Percentiles rank a stretch among this genome's conserved stretches.
phyloP scores from a whole-genome alignment of 1,140 invertebrate genomes.

The Lordiphosa mommai region DNA sequence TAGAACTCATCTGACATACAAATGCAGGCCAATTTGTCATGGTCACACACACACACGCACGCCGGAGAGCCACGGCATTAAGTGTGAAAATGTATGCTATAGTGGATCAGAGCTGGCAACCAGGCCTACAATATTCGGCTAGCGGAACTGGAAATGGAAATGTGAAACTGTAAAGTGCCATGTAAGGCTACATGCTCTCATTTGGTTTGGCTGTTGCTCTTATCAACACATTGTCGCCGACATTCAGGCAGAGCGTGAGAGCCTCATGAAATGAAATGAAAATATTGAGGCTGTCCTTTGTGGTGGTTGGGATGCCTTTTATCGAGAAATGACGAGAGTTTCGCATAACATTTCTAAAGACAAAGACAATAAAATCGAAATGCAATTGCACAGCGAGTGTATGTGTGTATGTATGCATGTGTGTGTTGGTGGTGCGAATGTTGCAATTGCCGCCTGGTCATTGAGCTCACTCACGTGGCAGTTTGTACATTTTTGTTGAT shows the following conservation, averaged over 20 bases:
- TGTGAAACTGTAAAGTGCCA: conserved; percentile 31
- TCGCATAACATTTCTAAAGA: conserved; percentile 59
- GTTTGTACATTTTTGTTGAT: conserved; percentile 69
- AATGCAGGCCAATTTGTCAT: conserved; percentile 52
- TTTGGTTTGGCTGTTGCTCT: conserved; percentile 31
- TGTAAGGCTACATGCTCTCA: conserved; percentile 19
- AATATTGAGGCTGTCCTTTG: conserved; percentile 69
- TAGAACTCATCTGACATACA: conserved; percentile 22
- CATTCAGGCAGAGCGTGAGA: conserved; percentile 4
- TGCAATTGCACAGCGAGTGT: conserved; percentile 45
- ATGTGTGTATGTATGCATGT: background rate
- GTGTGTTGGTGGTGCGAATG: too few relatives aligned
- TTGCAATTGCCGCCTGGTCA: conserved; percentile 17
- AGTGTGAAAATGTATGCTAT: conserved; percentile 45
- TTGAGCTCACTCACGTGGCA: conserved; percentile 32
- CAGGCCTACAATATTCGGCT: conserved; percentile 20
- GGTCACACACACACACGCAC: conserved; percentile 19
- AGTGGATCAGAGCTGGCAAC: conserved; percentile 33
- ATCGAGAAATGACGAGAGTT: conserved; percentile 1
- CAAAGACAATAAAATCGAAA: conserved; percentile 71
- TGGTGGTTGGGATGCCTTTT: conserved; percentile 11
- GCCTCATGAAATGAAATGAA: conserved; percentile 63
- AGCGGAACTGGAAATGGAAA: conserved; percentile 46
- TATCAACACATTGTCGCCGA: conserved; percentile 70
- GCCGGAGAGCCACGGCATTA: conserved; percentile 12